phyloP scores from a whole-genome alignment of 2,888 invertebrate genomes.

The Limnephilus marmoratus region DNA sequence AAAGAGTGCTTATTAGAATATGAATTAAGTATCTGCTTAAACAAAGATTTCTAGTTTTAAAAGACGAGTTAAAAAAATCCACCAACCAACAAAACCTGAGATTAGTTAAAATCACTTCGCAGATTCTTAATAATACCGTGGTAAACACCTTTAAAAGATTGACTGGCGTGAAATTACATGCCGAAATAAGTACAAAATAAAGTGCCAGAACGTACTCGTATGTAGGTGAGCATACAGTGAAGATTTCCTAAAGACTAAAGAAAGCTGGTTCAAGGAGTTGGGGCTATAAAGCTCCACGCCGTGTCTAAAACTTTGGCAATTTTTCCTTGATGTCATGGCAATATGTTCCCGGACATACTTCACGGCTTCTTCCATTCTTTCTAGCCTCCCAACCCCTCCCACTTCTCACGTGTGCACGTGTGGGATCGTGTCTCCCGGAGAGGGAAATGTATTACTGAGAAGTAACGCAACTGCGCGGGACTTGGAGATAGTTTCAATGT shows the following conservation, averaged over 20 bases:
- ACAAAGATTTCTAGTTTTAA: too few relatives aligned
- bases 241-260: slow-evolving; percentile 37
- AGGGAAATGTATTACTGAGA: slow-evolving; percentile 33
- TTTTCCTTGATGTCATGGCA: slow-evolving; percentile 65
- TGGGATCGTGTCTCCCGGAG: slow-evolving; percentile 53
- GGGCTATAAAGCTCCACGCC: slow-evolving; percentile 62
- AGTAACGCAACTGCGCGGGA: slow-evolving; percentile 30
- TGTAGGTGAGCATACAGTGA: slow-evolving; percentile 13
- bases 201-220: neutral
- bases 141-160: neutral
- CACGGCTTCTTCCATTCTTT: slow-evolving; percentile 53
- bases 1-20: too few relatives aligned
- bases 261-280: slow-evolving; percentile 27
- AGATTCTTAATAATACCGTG: too few relatives aligned
- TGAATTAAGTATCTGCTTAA: too few relatives aligned
- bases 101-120: too few relatives aligned
- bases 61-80: too few relatives aligned
- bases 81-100: too few relatives aligned
- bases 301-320: slow-evolving; percentile 65
- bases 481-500: slow-evolving; percentile 10
- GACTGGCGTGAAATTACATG: neutral
- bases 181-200: neutral
- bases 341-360: slow-evolving; percentile 64
- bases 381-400: neutral
- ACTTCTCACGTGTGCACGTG: slow-evolving; percentile 20